Evolutionary conservation across 2,113 vertebrate species (phyloP).

Genomic region (Semnornis frantzii): DNA sequence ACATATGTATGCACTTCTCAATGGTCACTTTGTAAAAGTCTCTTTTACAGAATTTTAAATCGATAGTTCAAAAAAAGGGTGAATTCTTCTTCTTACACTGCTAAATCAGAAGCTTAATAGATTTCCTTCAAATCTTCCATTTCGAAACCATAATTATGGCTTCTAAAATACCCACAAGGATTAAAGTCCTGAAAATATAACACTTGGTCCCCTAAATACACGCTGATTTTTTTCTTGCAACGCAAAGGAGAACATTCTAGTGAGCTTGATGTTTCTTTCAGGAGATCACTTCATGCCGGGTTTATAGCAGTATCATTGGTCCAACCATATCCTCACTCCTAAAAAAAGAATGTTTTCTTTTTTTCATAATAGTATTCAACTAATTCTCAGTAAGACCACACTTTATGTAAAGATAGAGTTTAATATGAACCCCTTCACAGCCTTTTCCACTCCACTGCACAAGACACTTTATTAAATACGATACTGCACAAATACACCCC

Average conservation of each 20-base stretch:
- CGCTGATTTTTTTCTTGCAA: not conserved
- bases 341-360: not conserved
- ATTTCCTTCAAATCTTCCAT: not conserved
- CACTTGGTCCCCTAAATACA: not conserved
- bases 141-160: not conserved
- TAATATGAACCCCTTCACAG: not conserved
- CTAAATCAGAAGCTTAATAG: not conserved
- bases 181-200: not conserved
- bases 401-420: not conserved
- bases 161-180: not conserved
- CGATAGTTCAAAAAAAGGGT: not conserved
- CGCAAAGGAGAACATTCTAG: not conserved
- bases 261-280: not conserved
- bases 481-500: not conserved
- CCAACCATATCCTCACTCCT: not conserved
- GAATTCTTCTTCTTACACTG: not conserved
- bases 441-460: not conserved
- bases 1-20: accelerated
- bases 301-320: not conserved
- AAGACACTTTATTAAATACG: not conserved
- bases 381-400: not conserved
- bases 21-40: not conserved
- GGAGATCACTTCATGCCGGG: not conserved
- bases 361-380: not conserved
- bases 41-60: not conserved